These are phyloP conservation scores for Eueides isabella DNA, from an alignment of 1,140 invertebrate species.

Conservation along the genomic window DNA sequence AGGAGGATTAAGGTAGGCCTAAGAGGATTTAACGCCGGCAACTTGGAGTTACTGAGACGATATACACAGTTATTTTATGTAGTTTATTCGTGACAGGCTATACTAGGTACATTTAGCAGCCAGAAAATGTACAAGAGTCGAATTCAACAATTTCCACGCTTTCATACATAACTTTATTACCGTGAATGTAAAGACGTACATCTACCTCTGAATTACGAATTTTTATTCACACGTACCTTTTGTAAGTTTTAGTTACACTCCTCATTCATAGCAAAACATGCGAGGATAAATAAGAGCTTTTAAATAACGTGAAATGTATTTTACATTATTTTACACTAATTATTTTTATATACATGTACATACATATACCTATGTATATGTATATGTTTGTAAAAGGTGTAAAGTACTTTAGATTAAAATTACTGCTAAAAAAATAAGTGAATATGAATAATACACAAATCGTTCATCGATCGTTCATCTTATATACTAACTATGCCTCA, in stretches of 20 bases:
- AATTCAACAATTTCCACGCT: constrained; percentile 49
- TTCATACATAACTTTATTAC: constrained; percentile 51
- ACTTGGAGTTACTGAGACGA: constrained; percentile 44
- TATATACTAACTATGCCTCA: background rate
- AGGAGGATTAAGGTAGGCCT: constrained; percentile 51
- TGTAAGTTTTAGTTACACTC: constrained; percentile 37
- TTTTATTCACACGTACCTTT: constrained; percentile 41
- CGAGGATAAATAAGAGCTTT: constrained; percentile 13
- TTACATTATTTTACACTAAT: too few relatives aligned
- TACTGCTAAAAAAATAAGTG: background rate
- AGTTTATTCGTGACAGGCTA: constrained; percentile 52
- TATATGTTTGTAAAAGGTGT: background rate
- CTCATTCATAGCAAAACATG: constrained; percentile 22
- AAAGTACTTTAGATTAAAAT: background rate
- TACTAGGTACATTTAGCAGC: constrained; percentile 45
- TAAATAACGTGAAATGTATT: background rate
- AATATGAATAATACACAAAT: too few relatives aligned
- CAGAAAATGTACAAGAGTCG: constrained; percentile 45
- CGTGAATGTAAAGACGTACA: constrained; percentile 41
- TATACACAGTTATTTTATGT: constrained; percentile 43
- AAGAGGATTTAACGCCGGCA: constrained; percentile 49
- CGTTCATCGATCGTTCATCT: too few relatives aligned
- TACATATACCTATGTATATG: constrained; percentile 1
- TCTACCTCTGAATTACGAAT: constrained; percentile 45
- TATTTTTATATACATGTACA: background rate